Evolutionary conservation across 2,888 invertebrate species (phyloP).

Genomic region (Ichneumon xanthorius): DNA sequence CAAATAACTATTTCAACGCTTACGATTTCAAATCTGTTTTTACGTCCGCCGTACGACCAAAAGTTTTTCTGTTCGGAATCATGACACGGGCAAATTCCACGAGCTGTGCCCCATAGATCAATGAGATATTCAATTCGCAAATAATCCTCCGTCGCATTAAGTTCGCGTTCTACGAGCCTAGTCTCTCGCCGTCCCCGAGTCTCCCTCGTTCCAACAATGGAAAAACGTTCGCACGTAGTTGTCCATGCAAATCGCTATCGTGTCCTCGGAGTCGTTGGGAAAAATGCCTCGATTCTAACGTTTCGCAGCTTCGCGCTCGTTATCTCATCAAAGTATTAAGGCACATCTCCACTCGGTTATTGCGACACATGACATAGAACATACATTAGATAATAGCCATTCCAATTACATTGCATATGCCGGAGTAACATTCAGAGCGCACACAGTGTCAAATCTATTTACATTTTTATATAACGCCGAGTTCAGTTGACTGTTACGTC

Average conservation of each 20-base stretch:
- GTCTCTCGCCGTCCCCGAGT: neutral
- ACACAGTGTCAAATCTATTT: slow-evolving; percentile 76
- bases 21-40: neutral
- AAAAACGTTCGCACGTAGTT: slow-evolving; percentile 18
- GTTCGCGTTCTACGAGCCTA: neutral
- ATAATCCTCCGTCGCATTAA: neutral
- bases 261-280: slow-evolving; percentile 13
- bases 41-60: neutral
- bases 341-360: slow-evolving; percentile 64
- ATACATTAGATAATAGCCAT: slow-evolving; percentile 69
- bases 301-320: slow-evolving; percentile 57
- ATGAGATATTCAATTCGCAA: slow-evolving; percentile 48
- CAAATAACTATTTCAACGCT: neutral
- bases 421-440: slow-evolving; percentile 68
- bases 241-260: slow-evolving; percentile 17
- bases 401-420: slow-evolving; percentile 66
- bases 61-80: slow-evolving; percentile 19
- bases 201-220: slow-evolving; percentile 30
- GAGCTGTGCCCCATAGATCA: slow-evolving; percentile 55
- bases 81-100: slow-evolving; percentile 30
- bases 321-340: slow-evolving; percentile 70
- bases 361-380: slow-evolving; percentile 68
- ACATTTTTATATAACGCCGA: slow-evolving; percentile 71
- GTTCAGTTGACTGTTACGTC: slow-evolving; percentile 5
- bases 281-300: slow-evolving; percentile 48